A percentile compares a stretch with the other conserved stretches of the same genome.
Conservation (phyloP, 2,797 vertebrate species). For the Euthynnus affinis region DNA sequence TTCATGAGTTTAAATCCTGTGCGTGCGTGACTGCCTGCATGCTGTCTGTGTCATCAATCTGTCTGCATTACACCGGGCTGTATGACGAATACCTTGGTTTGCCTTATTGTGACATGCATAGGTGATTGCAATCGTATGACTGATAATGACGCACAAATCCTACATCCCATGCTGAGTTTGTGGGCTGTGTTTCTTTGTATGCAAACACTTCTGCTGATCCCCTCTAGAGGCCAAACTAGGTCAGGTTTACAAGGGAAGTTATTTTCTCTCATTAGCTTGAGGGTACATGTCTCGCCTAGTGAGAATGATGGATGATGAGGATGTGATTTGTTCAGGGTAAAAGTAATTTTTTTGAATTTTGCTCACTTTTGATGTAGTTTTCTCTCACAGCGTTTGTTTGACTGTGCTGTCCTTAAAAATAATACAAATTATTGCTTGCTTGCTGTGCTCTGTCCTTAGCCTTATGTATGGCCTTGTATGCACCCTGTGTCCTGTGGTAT, state of each 20-base stretch:
- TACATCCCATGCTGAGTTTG: constrained; percentile 8
- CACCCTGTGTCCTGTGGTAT: constrained; percentile 68
- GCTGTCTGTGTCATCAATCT: constrained; percentile 55
- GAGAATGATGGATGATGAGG: constrained; percentile 40
- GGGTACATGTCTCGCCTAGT: constrained; percentile 27
- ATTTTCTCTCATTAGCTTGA: constrained; percentile 38
- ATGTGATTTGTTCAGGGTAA: constrained; percentile 30
- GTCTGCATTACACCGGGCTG: constrained; percentile 11
- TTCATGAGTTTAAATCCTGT: constrained; percentile 43
- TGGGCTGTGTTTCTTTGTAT: constrained; percentile 37
- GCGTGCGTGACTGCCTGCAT: constrained; percentile 37
- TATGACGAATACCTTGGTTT: constrained; percentile 64
- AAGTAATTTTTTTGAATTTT: constrained; percentile 13
- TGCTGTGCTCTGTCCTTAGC: constrained; percentile 28
- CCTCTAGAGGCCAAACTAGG: constrained; percentile 46
- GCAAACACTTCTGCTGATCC: constrained; percentile 34
- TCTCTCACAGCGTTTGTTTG: not conserved
- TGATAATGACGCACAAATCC: constrained; percentile 50
- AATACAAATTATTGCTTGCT: not conserved
- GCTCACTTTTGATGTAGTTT: constrained; percentile 15
- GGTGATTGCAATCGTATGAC: constrained; percentile 42
- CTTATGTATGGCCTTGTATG: constrained; percentile 47
- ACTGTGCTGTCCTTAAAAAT: not conserved
- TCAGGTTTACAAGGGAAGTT: constrained; percentile 33
- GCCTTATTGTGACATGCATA: constrained; percentile 54